Base-by-base conservation (phyloP, 2,797 vertebrate species). In the Peromyscus nudipes region DNA sequence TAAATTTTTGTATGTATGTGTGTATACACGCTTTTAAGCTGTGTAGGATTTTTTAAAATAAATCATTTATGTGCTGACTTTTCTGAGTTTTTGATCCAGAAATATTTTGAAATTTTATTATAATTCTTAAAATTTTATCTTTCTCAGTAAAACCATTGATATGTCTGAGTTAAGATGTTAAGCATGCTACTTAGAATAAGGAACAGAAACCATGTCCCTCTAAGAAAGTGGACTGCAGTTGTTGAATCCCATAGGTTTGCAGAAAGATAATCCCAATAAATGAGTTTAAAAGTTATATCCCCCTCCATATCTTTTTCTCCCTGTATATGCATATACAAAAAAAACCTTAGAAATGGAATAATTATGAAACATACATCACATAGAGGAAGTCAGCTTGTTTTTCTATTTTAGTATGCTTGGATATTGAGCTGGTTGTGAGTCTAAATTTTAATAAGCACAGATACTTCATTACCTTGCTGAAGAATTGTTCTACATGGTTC, bases 31-130 rank as follows among this genome's bases (percentile, higher is more conserved):
- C 7, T 2, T 55, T 71, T 69, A 79, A 79, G 37, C 4, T 4
- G 0, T 37, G 1, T 31, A 94, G n/a, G 27, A 80, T 49, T 57
- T 95, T 95, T 98, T 95, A 64, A 91, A 91, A 91, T 71, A 80
- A 96, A 81, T 95, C 23, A 75, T 9, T 62, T 88, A 62, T 14
- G 67, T 37, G 5, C 23, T 92, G 67, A 25, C 17, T 57, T 91
- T 95, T 96, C 6, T 5, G 0, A 37, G 80, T 60, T 6, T 91
- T 95, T 98, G 96, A 67, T 81, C 17, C 0, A 83, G n/a, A 2
- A 85, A 69, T 94, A 85, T 93, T 96, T 91, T 91, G 31, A 55
- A 65, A n/a, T 0, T 31, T 40, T 46, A 49, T 9, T 92, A 2
- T 40, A 87, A 62, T 65, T 76, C 17, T 96, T n/a, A 65, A 67